Evolutionary conservation across 2,113 vertebrate species (phyloP), one percentile per base, ranked within the genome.

Genomic region (Calidris pygmaea): DNA sequence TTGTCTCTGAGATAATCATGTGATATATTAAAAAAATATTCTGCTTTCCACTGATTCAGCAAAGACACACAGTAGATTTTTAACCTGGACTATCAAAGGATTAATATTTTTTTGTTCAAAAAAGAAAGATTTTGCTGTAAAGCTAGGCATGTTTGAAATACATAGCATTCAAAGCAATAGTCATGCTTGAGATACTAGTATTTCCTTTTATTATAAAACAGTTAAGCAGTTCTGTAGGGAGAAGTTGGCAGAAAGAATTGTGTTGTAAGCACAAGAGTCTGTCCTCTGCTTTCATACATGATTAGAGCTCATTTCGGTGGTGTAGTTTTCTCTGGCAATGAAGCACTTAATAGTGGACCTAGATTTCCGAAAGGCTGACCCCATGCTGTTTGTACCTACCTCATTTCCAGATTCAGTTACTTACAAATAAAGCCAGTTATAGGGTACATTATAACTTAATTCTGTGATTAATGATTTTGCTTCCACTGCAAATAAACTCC

Each of bases 401-500:
- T 92, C 68, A 29, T 30, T 89, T 63, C 79, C 92, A 78, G 65
- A 39, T 14, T 34, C 68, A 75, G 73, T 24, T 68, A 34, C 52
- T 90, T 45, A 58, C 0, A 2, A 84, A 84, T 53, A 90, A 93
- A 93, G 75, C 41, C 63, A 71, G 47, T 84, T 90, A 81, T 19
- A 85, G 43, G 52, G 45, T 65, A 91, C 22, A n/a, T 68, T 87
- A n/a, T 8, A 55, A 78, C 82, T 85, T 84, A 75, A 87, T 87
- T 85, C 48, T 37, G 23, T 85, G 93, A 95, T 93, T 75, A 92
- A 90, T 76, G 76, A 82, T 87, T 93, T 81, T 72, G 39, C 39
- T 89, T 93, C 34, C 9, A 2, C 62, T 58, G 76, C 43, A 87
- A 81, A 93, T 72, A 92, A 88, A 85, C 50, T 37, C 39, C 63